phyloP scores from a whole-genome alignment of 1,140 invertebrate genomes.

The Drosophila ercepeae region DNA sequence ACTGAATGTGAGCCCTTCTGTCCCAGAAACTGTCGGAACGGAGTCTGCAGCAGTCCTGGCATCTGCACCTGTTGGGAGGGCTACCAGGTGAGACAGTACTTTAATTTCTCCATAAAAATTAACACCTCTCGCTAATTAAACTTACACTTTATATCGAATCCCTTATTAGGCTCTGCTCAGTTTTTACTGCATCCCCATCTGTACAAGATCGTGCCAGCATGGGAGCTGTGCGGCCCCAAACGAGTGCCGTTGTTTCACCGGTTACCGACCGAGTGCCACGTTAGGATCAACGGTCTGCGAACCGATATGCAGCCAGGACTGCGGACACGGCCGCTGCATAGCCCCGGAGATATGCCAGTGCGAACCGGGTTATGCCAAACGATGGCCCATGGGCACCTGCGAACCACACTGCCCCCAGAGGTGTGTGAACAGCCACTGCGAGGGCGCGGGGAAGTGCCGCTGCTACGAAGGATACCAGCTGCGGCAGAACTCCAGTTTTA shows the following conservation, averaged over 20 bases:
- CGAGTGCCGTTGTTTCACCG: constrained; percentile 69
- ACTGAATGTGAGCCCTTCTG: constrained; percentile 75
- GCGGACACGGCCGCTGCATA: constrained; percentile 64
- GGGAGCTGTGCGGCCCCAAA: constrained; percentile 74
- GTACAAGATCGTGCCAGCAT: constrained; percentile 77
- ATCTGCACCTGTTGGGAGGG: constrained; percentile 87
- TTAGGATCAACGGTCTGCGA: constrained; percentile 72
- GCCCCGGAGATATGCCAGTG: constrained; percentile 73
- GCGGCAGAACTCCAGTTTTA: constrained; percentile 58
- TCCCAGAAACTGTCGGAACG: constrained; percentile 78
- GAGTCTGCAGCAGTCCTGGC: constrained; percentile 84
- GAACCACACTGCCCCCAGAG: constrained; percentile 75
- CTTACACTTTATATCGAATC: neutral
- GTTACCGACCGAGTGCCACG: constrained; percentile 63
- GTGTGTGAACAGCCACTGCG: constrained; percentile 74
- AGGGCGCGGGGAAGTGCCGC: constrained; percentile 61
- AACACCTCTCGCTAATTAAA: too few relatives aligned
- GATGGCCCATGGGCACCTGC: constrained; percentile 80
- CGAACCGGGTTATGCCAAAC: constrained; percentile 64
- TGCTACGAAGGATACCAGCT: constrained; percentile 72
- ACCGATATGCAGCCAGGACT: constrained; percentile 68
- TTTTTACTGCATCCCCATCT: constrained; percentile 83
- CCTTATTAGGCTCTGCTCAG: constrained; percentile 48
- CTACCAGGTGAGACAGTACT: constrained; percentile 66
- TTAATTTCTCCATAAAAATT: neutral